Conservation (phyloP, 2,888 invertebrate genomes). For the Ectemnius cavifrons region DNA sequence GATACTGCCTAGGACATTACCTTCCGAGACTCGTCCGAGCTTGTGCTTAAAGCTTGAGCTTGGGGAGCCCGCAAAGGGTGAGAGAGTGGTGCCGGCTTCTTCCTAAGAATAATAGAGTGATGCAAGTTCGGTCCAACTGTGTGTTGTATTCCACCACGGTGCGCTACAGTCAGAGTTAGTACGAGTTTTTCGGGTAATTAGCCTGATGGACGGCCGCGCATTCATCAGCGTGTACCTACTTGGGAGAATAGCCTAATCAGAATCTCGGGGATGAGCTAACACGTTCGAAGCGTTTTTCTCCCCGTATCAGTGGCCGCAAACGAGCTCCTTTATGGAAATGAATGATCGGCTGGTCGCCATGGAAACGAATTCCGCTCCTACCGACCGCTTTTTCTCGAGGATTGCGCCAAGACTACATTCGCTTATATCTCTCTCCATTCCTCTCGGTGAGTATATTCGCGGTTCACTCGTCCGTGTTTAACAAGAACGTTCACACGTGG, state of each 20-base stretch:
- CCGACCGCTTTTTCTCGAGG: too few relatives aligned
- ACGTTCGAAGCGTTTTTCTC: slow-evolving; percentile 9
- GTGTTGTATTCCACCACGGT: slow-evolving; percentile 1
- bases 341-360: background rate
- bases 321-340: slow-evolving; percentile 19
- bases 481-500: background rate
- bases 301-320: background rate
- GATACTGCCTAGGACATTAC: too few relatives aligned
- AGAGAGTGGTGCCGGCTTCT: background rate
- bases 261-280: slow-evolving; percentile 5
- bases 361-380: slow-evolving; percentile 4
- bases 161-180: too few relatives aligned
- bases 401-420: too few relatives aligned
- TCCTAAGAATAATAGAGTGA: background rate
- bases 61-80: background rate
- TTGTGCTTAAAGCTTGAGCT: background rate
- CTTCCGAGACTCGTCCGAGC: background rate
- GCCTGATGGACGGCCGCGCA: slow-evolving; percentile 15
- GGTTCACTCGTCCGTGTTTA: background rate
- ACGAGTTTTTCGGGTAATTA: slow-evolving; percentile 21
- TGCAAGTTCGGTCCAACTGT: background rate
- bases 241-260: slow-evolving; percentile 10
- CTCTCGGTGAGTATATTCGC: too few relatives aligned
- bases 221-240: slow-evolving; percentile 12
- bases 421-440: too few relatives aligned